These are phyloP conservation scores for Leptodirus hochenwartii DNA, from an alignment of 2,888 invertebrate species.

Conservation along the genomic window DNA sequence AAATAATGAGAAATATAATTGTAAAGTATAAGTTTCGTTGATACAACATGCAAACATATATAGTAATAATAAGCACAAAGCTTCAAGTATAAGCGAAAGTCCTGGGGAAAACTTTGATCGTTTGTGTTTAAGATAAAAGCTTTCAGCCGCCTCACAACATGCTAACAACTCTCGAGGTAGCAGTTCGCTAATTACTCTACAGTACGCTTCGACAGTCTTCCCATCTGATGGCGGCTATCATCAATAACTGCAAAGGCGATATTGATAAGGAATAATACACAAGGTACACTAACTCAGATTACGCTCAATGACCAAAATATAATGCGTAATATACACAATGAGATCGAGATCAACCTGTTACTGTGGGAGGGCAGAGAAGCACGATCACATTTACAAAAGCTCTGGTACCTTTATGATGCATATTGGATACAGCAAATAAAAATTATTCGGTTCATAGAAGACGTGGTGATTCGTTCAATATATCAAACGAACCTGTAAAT, in stretches of 20 bases:
- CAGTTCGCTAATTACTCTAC: conserved; percentile 23
- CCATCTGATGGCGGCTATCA: too few relatives aligned
- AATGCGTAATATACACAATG: conserved; percentile 3
- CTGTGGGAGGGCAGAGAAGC: conserved; percentile 15
- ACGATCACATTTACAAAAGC: conserved; percentile 24
- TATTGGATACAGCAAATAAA: conserved; percentile 12
- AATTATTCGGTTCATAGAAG: too few relatives aligned
- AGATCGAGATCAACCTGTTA: conserved; percentile 1
- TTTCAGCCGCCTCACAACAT: conserved; percentile 27
- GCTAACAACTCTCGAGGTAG: conserved; percentile 30
- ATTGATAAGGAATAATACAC: conserved; percentile 2
- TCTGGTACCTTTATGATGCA: conserved; percentile 21
- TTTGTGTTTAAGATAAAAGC: conserved; percentile 6
- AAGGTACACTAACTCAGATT: conserved; percentile 1
- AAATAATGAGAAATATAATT: conserved; percentile 6
- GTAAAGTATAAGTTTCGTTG: conserved; percentile 4
- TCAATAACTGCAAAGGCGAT: too few relatives aligned
- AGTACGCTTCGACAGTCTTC: conserved; percentile 10
- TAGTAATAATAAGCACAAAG: conserved; percentile 12
- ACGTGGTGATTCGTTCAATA: too few relatives aligned
- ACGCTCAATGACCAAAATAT: conserved; percentile 4
- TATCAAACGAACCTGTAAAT: too few relatives aligned
- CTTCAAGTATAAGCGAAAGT: conserved; percentile 13
- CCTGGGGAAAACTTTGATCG: conserved; percentile 10
- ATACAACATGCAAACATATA: conserved; percentile 7